Base-by-base conservation (phyloP, 2,113 vertebrate species). In the Neomonachus schauinslandi region DNA sequence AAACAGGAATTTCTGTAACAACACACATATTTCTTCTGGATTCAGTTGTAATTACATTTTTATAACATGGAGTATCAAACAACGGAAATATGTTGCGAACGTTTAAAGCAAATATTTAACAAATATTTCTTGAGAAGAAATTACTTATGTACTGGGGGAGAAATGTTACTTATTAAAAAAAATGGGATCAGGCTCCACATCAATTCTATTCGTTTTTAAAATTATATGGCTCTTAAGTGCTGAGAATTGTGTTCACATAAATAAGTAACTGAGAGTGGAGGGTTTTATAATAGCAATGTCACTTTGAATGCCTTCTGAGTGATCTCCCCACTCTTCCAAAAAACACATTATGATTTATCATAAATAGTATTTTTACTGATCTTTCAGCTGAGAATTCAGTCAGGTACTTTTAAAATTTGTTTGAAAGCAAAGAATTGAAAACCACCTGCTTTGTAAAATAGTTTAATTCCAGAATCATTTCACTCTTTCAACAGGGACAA, bases 341-440 rank as follows among this genome's bases (percentile, higher is more conserved):
- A 88, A 86, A 42, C 33, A 84, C 18, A 33, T 65, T 67, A 33
- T 46, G 22, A 57, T 69, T 16, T 65, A 24, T 74, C 36, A 74
- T n/a, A 42, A 65, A 46, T 53, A 67, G 6, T 55, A 92, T 74
- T 88, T 86, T 82, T n/a, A 65, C 59, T 91, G 4, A 18, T 65
- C 42, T 65, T 39, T 69, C 18, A 67, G 49, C 33, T 82, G 61
- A 57, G 49, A 14, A 76, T 74, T 79, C 42, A 94, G 0, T 39
- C 63, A 76, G 16, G 3, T 80, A 36, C 22, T 87, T 53, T 67
- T 8, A 36, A 95, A 31, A 65, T 95, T 92, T 90, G 24, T 82
- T 92, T 42, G 42, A 89, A 95, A 77, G 31, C 42, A 95, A 83
- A 96, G 88, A 84, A 46, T 85, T 93, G 4, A n/a, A 97, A 97